phyloP scores from a whole-genome alignment of 2,888 invertebrate genomes.

The Leucoma salicis region DNA sequence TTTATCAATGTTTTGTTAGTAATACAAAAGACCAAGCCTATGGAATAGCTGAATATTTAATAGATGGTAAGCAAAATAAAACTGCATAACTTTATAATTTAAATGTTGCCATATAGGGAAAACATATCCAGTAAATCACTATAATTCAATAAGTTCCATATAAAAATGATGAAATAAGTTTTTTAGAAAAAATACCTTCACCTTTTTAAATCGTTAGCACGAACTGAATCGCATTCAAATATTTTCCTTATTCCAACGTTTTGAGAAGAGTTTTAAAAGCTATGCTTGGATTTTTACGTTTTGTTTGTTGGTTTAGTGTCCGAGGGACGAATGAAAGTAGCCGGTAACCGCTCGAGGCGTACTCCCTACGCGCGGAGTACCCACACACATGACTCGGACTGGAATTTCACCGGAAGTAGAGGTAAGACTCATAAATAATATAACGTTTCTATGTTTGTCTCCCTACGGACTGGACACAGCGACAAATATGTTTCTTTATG shows the following conservation, averaged over 20 bases:
- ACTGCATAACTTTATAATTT: neutral
- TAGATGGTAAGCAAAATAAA: conserved; percentile 86
- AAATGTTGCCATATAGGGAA: too few relatives aligned
- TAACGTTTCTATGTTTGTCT: neutral
- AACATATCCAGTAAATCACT: too few relatives aligned
- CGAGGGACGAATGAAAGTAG: conserved; percentile 45
- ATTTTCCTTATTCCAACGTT: conserved; percentile 11
- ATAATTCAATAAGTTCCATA: too few relatives aligned
- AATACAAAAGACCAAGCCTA: conserved; percentile 93
- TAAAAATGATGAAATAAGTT: conserved; percentile 49
- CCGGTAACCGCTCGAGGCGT: conserved; percentile 68
- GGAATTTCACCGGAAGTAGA: conserved; percentile 76
- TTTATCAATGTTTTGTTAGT: conserved; percentile 95
- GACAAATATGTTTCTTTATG: too few relatives aligned
- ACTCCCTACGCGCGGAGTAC: conserved; percentile 66
- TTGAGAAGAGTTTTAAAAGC: conserved; percentile 7
- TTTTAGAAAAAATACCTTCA: conserved; percentile 34
- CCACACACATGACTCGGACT: conserved; percentile 68
- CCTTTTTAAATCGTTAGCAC: conserved; percentile 32
- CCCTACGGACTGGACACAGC: too few relatives aligned
- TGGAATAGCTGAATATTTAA: conserved; percentile 89
- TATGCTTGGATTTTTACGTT: conserved; percentile 9
- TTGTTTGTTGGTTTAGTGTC: conserved; percentile 49
- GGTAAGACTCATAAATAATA: conserved; percentile 41
- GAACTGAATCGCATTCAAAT: too few relatives aligned